Percentiles rank a stretch among this genome's conserved stretches.
Evolutionary conservation across 2,888 invertebrate species (phyloP).

Genomic region (Fragum whitleyi): DNA sequence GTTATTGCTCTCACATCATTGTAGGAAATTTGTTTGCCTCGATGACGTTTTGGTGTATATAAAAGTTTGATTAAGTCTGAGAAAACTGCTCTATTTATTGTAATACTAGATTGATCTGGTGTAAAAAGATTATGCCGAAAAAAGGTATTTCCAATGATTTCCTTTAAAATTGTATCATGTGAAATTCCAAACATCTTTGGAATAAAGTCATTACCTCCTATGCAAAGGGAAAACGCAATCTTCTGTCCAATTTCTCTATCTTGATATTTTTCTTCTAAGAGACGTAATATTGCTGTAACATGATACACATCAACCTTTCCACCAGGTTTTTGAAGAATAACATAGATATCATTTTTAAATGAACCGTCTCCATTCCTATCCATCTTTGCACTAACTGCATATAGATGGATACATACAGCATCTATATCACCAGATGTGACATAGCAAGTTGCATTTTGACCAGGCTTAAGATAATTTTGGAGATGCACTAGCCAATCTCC

Average conservation of each 20-base stretch:
- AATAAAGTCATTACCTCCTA: conserved; percentile 46
- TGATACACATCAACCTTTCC: conserved; percentile 33
- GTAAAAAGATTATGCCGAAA: background rate
- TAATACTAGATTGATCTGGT: no score
- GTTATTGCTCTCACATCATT: conserved; percentile 22
- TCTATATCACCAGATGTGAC: conserved; percentile 48
- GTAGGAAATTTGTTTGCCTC: background rate
- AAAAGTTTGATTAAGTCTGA: conserved; percentile 7
- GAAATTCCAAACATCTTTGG: conserved; percentile 34
- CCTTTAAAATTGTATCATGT: conserved; percentile 26
- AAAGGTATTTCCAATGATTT: conserved; percentile 4
- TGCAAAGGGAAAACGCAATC: conserved; percentile 31
- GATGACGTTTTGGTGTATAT: conserved; percentile 19
- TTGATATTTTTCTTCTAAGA: conserved; percentile 28
- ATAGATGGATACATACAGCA: conserved; percentile 39
- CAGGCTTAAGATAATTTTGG: background rate
- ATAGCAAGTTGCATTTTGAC: conserved; percentile 13
- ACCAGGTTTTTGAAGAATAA: no score
- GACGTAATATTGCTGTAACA: conserved; percentile 22
- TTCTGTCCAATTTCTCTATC: conserved; percentile 33
- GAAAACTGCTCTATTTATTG: background rate
- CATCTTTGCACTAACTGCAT: conserved; percentile 15
- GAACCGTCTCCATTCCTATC: conserved; percentile 11
- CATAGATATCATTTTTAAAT: conserved; percentile 32
- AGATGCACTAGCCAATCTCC: conserved; percentile 30